Base-by-base conservation (phyloP, 2,888 invertebrate genomes). In the Ischnus inquisitorius region DNA sequence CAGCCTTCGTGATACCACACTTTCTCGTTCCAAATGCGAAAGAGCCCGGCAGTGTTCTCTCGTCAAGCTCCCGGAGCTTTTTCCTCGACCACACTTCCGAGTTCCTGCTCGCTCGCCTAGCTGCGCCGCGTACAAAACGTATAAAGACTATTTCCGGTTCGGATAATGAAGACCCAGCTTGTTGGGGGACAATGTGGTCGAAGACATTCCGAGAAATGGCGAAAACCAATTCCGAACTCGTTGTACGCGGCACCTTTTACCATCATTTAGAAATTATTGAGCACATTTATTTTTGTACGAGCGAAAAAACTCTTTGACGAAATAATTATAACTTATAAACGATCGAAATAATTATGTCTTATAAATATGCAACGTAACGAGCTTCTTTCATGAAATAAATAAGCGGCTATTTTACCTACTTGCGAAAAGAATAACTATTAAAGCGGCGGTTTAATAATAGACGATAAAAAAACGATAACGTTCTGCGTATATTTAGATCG, bases 91-190 rank as follows among this genome's bases (percentile, higher is more conserved):
- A 16, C 54, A 51, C 71, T 62, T 48, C 51, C 51, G 68, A 25
- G 48, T 75, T 60, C 54, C 68, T 39, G 12, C 68, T 22, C 57
- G 76, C 43, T 76, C 60, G 67, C 16, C 28, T 68, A 57, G 62
- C 16, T 48, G 60, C 16, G 12, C 46, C 62, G 48, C 28, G 62
- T n/a, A 48, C 64, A 75, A 75, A 72, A 79, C 69, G 76, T 71
- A 80, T 79, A 76, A 80, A 76, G 79, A 83, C 69, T 41, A 75
- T 76, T 83, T 83, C 71, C 76, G 69, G 65, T 76, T 68, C 57
- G 76, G 76, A 60, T 80, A 83, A 79, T 83, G 76, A 83, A 80
- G 65, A 80, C 76, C 76, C 76, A 79, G 75, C 64, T 64, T 57
- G 22, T 39, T 64, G 75, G 75, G 57, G 54, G 79, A 83, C 76